A percentile compares a stretch with the other conserved stretches of the same genome.
phyloP scores from a whole-genome alignment of 1,140 invertebrate species.

The Ptiloglossa arizonensis region DNA sequence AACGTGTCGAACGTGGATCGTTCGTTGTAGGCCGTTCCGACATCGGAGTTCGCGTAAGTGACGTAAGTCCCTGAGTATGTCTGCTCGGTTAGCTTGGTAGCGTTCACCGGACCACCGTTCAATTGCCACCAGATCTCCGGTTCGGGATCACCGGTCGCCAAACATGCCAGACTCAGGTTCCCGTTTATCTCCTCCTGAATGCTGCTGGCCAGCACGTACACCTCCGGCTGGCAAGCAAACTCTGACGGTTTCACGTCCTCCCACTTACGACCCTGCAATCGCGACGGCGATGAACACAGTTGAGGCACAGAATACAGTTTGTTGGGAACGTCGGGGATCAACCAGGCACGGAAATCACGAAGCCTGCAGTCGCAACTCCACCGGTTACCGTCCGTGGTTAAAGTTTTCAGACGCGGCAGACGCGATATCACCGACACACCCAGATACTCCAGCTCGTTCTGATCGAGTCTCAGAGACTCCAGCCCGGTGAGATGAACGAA shows the following conservation, averaged over 20 bases:
- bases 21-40: neutral
- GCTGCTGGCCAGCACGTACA: slow-evolving; percentile 84
- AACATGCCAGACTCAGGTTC: slow-evolving; percentile 91
- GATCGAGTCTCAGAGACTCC: slow-evolving; percentile 87
- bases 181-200: slow-evolving; percentile 88
- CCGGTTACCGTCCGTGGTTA: slow-evolving; percentile 91
- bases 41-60: slow-evolving; percentile 37
- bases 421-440: slow-evolving; percentile 86
- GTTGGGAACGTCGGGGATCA: slow-evolving; percentile 83
- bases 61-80: slow-evolving; percentile 41
- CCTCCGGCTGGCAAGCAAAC: slow-evolving; percentile 89
- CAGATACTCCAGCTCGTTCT: slow-evolving; percentile 86
- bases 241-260: slow-evolving; percentile 85
- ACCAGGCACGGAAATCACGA: slow-evolving; percentile 90
- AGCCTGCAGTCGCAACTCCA: slow-evolving; percentile 94
- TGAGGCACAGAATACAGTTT: slow-evolving; percentile 86
- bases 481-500: slow-evolving; percentile 86
- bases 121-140: slow-evolving; percentile 92
- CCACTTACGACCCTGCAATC: slow-evolving; percentile 85
- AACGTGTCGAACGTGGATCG: neutral
- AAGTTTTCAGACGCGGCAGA: slow-evolving; percentile 87
- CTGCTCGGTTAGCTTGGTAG: slow-evolving; percentile 72
- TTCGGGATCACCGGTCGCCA: slow-evolving; percentile 90
- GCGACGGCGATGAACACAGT: slow-evolving; percentile 84
- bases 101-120: slow-evolving; percentile 85